phyloP scores from a whole-genome alignment of 2,113 vertebrate genomes.

The Oryzias melastigma region DNA sequence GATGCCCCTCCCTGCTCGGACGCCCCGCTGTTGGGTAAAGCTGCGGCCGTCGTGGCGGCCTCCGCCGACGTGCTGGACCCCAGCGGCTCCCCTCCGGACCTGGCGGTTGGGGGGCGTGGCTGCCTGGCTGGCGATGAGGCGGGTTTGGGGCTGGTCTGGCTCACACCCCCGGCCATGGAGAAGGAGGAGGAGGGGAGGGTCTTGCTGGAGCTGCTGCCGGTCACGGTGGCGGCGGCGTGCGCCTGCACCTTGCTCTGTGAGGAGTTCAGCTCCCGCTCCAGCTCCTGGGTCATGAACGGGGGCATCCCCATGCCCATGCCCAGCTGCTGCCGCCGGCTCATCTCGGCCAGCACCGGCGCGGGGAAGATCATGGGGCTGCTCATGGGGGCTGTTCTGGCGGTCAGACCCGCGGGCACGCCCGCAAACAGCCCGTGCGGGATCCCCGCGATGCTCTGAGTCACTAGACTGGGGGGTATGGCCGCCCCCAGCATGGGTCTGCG shows the following conservation, averaged over 20 bases:
- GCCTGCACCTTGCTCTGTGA: conserved; percentile 75
- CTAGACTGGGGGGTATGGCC: conserved; percentile 78
- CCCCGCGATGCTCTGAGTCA: conserved; percentile 79
- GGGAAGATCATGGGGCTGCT: conserved; percentile 73
- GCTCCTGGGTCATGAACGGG: conserved; percentile 76
- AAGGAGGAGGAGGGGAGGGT: conserved; percentile 68
- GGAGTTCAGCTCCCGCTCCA: conserved; percentile 82
- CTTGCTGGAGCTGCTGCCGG: conserved; percentile 45
- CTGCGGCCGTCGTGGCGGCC: conserved; percentile 60
- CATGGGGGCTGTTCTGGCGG: conserved; percentile 67
- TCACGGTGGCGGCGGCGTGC: conserved; percentile 75
- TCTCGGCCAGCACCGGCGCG: conserved; percentile 75
- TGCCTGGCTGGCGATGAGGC: conserved; percentile 79
- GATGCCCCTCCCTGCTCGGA: conserved; percentile 68
- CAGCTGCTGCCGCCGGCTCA: conserved; percentile 78
- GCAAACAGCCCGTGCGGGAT: conserved; percentile 67
- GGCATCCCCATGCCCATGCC: conserved; percentile 71
- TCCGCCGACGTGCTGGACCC: conserved; percentile 63
- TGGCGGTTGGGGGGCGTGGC: conserved; percentile 75
- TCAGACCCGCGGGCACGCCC: conserved; percentile 75
- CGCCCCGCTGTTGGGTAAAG: conserved; percentile 68
- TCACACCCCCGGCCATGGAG: conserved; percentile 61
- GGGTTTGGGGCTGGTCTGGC: conserved; percentile 79
- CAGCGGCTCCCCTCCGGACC: conserved; percentile 79
- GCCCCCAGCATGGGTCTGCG: conserved; percentile 81